These are phyloP conservation scores for Buphagus erythrorhynchus DNA, from an alignment of 2,797 vertebrate species.

Conservation along the genomic window DNA sequence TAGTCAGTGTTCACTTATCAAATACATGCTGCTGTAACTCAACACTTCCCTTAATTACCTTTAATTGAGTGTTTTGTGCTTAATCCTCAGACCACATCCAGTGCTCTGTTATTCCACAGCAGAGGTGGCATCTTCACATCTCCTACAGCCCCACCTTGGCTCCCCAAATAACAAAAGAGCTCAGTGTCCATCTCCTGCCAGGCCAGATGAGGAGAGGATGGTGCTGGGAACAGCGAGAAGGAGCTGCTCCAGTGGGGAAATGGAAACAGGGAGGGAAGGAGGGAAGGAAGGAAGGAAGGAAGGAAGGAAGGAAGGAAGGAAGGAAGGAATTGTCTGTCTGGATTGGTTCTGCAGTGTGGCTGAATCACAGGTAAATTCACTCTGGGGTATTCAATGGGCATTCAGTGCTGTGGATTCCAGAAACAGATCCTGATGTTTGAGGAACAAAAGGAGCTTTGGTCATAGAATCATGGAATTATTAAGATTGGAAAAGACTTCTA, in stretches of 20 bases:
- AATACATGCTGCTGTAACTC: not conserved
- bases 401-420: not conserved
- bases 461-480: not conserved
- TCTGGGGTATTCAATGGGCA: not conserved
- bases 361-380: not conserved
- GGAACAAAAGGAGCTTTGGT: not conserved
- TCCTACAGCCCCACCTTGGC: not conserved
- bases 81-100: not conserved
- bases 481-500: not conserved
- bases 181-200: not conserved
- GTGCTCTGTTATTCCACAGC: not conserved
- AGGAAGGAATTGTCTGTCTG: not conserved
- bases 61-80: not conserved
- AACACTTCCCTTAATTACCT: not conserved
- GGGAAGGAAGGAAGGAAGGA: not conserved
- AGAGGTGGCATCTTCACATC: not conserved
- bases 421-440: not conserved
- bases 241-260: not conserved
- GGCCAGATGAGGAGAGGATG: not conserved
- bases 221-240: rapidly evolving
- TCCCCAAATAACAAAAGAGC: no score
- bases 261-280: no score
- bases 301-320: not conserved
- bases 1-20: not conserved
- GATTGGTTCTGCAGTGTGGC: not conserved